Evolutionary conservation across 2,797 vertebrate genomes (phyloP).

Genomic region (Prionace glauca): DNA sequence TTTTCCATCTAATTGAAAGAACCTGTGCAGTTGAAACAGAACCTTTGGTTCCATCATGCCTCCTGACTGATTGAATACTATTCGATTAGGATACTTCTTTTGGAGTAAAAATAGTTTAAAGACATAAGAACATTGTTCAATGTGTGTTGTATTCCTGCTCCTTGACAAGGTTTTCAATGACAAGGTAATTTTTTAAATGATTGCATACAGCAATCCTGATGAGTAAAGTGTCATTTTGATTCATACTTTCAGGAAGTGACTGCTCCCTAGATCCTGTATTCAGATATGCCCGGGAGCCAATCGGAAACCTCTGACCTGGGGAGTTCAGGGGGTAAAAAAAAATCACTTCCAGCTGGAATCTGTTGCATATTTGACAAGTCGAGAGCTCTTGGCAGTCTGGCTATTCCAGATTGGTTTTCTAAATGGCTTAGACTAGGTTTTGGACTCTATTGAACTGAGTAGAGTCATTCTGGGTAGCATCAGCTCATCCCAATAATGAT

Average conservation of each 20-base stretch:
- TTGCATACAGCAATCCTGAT: neutral
- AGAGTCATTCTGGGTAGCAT: neutral
- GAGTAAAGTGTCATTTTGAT: neutral
- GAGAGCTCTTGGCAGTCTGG: neutral
- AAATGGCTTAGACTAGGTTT: neutral
- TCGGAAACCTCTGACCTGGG: neutral
- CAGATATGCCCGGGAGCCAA: neutral
- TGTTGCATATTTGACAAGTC: neutral
- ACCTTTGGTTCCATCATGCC: neutral
- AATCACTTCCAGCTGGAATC: constrained; percentile 5
- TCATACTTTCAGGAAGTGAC: neutral
- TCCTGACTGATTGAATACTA: neutral
- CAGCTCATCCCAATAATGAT: neutral
- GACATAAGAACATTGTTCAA: neutral
- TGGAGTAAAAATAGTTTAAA: neutral
- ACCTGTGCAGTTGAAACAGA: neutral
- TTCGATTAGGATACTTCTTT: neutral
- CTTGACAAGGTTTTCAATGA: neutral
- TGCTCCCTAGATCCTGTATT: neutral
- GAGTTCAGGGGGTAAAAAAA: neutral
- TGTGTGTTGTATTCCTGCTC: neutral
- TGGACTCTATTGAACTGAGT: neutral
- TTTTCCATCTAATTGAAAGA: neutral
- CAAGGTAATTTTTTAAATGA: neutral
- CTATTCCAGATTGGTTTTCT: neutral